Evolutionary conservation across 2,113 vertebrate genomes (phyloP), one percentile per base, ranked within the genome.

Genomic region (Sigmodon hispidus): DNA sequence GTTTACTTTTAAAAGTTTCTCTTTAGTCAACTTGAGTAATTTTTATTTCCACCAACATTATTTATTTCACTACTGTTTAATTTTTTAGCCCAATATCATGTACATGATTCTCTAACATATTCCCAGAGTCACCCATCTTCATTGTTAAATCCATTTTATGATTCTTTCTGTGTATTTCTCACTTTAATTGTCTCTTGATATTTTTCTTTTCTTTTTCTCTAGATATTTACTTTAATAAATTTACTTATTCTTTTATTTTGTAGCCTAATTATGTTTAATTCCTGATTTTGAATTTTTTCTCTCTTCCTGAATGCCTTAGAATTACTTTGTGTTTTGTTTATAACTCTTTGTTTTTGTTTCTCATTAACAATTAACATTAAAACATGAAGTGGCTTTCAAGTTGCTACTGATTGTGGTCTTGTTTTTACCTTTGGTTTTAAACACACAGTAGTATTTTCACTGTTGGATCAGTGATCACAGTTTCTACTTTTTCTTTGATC

Each of bases 401-500:
- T 93, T 93, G 2, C 15, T 89, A 52, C 7, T 52, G 77, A 85
- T 48, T 84, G 50, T 65, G 69, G 48, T 69, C 88, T 83, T 86
- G 52, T 40, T 89, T 93, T 80, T 9, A 45, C 45, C 9, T 45
- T 86, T 59, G 19, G 29, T 79, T 65, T 88, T 69, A 69, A 89
- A 84, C 43, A 77, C 19, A 88, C 34, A 69, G 17, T 69, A 61
- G 1, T 77, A 16, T 89, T 92, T n/a, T 86, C 69, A 52, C 69
- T 80, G 29, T 85, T 57, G 79, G 83, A 76, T 50, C 69, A 86
- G 52, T 80, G 15, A 72, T 72, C 52, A 36, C 5, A 72, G 26
- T 72, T 93, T 84, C 93, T n/a, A 43, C 34, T 8, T 86, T 86
- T 65, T 36, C 26, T 86, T 95, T 90, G n/a, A 55, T 87, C 31